A percentile compares a stretch with the other conserved stretches of the same genome.
Evolutionary conservation across 1,140 invertebrate species (phyloP).

Genomic region (Pseudomyrmex cubaensis): DNA sequence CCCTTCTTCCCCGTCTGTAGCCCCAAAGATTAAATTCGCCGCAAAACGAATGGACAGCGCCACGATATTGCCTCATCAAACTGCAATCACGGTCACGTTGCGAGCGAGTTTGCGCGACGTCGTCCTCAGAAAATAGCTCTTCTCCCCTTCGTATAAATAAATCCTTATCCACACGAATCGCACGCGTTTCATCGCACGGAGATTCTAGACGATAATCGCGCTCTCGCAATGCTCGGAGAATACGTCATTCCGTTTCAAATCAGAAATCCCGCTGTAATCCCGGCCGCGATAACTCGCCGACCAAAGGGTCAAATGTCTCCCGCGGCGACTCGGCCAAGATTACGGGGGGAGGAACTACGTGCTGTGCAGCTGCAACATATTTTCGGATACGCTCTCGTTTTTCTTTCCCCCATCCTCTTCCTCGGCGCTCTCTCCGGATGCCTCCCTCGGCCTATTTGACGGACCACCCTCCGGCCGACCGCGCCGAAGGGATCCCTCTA

Average conservation of each 20-base stretch:
- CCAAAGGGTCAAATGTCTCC: conserved; percentile 47
- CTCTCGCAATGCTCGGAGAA: background rate
- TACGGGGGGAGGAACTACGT: conserved; percentile 40
- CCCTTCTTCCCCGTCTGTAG: too few species aligned
- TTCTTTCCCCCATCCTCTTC: too few species aligned
- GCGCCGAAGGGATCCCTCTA: conserved; percentile 33
- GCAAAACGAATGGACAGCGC: background rate
- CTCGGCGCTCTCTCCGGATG: too few species aligned
- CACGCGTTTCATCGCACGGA: background rate
- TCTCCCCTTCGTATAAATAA: conserved; percentile 35
- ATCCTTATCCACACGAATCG: conserved; percentile 22
- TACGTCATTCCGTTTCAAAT: conserved; percentile 36
- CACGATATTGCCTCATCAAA: background rate
- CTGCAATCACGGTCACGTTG: background rate
- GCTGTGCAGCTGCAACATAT: conserved; percentile 58
- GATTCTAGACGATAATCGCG: background rate
- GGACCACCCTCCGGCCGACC: background rate
- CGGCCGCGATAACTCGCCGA: conserved; percentile 66
- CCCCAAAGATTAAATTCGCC: conserved; percentile 45
- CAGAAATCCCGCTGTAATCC: conserved; percentile 65
- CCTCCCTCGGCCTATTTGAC: conserved; percentile 22
- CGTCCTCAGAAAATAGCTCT: background rate
- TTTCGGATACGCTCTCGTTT: conserved; percentile 29
- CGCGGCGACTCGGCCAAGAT: conserved; percentile 49
- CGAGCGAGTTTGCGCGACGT: background rate